Conservation (phyloP, 1,140 invertebrate species). For the Eumaeus atala region DNA sequence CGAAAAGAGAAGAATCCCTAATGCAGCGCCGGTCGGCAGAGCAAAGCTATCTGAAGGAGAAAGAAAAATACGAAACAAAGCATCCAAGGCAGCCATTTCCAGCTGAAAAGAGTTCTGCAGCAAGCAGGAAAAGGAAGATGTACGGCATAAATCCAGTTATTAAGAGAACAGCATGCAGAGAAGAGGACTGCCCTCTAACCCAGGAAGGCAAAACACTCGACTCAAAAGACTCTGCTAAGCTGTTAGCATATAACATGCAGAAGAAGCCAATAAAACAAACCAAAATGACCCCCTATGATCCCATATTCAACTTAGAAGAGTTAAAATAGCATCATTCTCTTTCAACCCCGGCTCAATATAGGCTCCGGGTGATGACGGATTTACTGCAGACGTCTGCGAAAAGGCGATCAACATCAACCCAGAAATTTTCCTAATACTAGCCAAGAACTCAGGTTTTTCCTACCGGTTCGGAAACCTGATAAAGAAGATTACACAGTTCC, state of each 20-base stretch:
- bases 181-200: neutral
- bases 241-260: neutral
- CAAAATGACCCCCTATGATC: neutral
- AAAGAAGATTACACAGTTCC: neutral
- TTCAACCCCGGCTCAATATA: neutral
- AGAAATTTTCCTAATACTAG: neutral
- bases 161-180: neutral
- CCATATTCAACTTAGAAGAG: neutral
- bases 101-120: neutral
- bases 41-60: too few relatives aligned
- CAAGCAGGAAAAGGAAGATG: neutral
- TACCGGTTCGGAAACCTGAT: neutral
- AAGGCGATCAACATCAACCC: neutral
- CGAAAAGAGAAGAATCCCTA: too few relatives aligned
- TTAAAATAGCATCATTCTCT: neutral
- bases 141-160: neutral
- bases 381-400: neutral
- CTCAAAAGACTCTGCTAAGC: neutral
- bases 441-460: neutral
- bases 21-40: too few relatives aligned
- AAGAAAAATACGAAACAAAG: too few relatives aligned
- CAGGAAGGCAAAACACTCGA: neutral
- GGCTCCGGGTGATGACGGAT: slow-evolving; percentile 2
- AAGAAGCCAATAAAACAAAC: neutral
- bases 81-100: too few relatives aligned